These are phyloP conservation scores for Hydractinia echinata DNA, from an alignment of 30 jellyfish, hydroid and myxozoan genomes.

Conservation along the genomic window DNA sequence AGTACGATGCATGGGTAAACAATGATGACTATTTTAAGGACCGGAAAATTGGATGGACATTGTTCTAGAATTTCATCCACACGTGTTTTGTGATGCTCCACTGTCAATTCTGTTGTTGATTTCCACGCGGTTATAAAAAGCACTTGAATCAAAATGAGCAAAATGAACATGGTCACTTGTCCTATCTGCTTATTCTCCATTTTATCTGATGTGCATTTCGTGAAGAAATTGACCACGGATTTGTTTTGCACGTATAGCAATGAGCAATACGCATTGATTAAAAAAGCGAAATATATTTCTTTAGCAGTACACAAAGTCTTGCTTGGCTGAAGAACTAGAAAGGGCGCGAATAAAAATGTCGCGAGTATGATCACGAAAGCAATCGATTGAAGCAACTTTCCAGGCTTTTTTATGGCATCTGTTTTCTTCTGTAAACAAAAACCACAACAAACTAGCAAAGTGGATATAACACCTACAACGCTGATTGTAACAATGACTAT, in stretches of 20 bases:
- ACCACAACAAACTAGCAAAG: neutral
- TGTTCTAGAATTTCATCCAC: constrained; percentile 8
- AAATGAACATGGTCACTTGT: neutral
- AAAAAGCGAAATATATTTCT: neutral
- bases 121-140: neutral
- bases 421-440: neutral
- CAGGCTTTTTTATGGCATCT: neutral
- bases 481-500: neutral
- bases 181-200: neutral
- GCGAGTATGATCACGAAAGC: neutral
- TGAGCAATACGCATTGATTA: neutral
- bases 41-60: neutral
- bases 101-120: neutral
- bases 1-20: neutral
- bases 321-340: neutral
- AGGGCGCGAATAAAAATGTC: neutral
- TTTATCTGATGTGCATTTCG: neutral
- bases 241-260: neutral
- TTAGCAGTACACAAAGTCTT: neutral
- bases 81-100: neutral
- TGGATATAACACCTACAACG: neutral
- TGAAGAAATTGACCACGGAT: constrained; percentile 1
- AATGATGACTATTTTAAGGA: neutral
- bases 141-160: neutral
- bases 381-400: neutral